Percentiles rank a stretch among this genome's conserved stretches.
Conservation (phyloP, 2,888 invertebrate species). For the Netelia melanura region DNA sequence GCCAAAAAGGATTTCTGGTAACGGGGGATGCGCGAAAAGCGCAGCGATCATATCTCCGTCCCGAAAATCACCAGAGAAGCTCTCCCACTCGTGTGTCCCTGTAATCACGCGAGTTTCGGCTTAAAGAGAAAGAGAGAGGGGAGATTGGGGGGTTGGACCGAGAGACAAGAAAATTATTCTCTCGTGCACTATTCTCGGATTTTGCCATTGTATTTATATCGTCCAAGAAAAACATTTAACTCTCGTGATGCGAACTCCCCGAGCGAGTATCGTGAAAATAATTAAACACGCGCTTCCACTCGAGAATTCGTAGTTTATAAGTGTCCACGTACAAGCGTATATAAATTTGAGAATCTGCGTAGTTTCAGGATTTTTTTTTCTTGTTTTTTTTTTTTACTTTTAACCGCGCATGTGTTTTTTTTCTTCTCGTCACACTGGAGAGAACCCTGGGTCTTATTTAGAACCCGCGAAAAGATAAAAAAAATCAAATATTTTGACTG, state of each 20-base stretch:
- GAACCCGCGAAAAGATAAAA: not conserved
- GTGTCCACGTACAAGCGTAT: not conserved
- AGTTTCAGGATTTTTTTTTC: not conserved
- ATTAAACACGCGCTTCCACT: conserved; percentile 29
- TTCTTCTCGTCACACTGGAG: not conserved
- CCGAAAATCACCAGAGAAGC: not conserved
- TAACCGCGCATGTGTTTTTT: not conserved
- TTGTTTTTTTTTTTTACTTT: no score
- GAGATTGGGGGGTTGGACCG: not conserved
- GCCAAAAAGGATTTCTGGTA: conserved; percentile 39
- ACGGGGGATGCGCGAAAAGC: not conserved
- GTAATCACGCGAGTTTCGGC: not conserved
- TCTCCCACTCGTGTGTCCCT: no score
- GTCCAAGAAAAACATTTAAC: conserved; percentile 52
- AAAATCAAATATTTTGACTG: conserved; percentile 42
- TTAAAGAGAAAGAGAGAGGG: not conserved
- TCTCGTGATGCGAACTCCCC: conserved; percentile 42
- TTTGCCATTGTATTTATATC: conserved; percentile 61
- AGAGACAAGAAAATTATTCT: not conserved
- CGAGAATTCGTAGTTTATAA: conserved; percentile 18
- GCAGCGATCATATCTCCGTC: conserved; percentile 10
- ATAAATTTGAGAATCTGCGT: not conserved
- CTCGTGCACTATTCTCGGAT: conserved; percentile 40
- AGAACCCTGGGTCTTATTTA: no score
- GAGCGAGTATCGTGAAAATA: conserved; percentile 53